These are phyloP conservation scores for Acrocyrtus sp. DNA, from an alignment of 2,888 invertebrate species.

Conservation along the genomic window DNA sequence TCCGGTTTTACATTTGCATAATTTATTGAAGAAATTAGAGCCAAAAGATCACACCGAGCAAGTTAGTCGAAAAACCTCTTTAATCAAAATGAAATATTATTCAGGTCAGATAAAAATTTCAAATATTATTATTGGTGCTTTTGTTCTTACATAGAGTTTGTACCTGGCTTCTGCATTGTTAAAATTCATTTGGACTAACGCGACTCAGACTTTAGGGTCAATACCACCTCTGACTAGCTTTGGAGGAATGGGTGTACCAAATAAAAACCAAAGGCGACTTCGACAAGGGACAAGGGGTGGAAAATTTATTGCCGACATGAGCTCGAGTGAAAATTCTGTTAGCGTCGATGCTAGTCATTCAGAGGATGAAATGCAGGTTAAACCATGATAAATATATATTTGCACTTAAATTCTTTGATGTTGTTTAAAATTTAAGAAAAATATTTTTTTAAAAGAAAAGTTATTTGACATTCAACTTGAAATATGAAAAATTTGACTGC, in stretches of 20 bases:
- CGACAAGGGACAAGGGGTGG: constrained; percentile 23
- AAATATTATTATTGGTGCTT: constrained; percentile 25
- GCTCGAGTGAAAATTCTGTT: constrained; percentile 82
- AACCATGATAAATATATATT: neutral
- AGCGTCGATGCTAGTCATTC: constrained; percentile 84
- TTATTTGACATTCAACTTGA: too few relatives aligned
- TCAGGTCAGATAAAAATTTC: constrained; percentile 28
- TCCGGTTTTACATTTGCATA: constrained; percentile 88
- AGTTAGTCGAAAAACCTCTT: constrained; percentile 67
- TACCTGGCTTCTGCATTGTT: constrained; percentile 89
- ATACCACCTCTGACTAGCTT: constrained; percentile 3
- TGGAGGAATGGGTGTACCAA: constrained; percentile 60
- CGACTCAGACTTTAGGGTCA: constrained; percentile 64
- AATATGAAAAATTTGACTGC: too few relatives aligned
- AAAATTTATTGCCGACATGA: constrained; percentile 64
- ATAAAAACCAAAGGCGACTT: constrained; percentile 32
- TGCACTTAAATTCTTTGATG: too few relatives aligned
- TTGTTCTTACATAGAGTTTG: constrained; percentile 74
- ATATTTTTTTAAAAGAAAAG: too few relatives aligned
- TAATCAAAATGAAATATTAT: constrained; percentile 1
- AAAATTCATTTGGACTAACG: constrained; percentile 90
- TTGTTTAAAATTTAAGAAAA: too few relatives aligned
- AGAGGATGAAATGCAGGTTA: constrained; percentile 75
- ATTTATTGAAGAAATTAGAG: constrained; percentile 85
- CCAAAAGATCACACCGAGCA: constrained; percentile 94